Evolutionary conservation across 2,113 vertebrate species (phyloP), one percentile per base, ranked within the genome.

Genomic region (Podocnemis expansa): DNA sequence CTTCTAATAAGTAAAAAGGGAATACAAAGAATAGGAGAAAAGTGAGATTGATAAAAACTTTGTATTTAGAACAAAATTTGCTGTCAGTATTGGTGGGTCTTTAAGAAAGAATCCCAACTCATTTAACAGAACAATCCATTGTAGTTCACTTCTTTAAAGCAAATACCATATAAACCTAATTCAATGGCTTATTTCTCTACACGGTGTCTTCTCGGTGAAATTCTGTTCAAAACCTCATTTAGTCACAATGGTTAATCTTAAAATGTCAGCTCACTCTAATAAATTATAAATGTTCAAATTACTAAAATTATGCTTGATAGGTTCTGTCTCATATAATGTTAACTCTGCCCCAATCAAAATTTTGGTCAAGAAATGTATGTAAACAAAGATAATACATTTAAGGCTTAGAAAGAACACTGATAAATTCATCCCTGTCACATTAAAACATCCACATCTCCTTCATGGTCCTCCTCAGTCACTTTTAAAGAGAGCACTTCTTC

Each of bases 401-500:
- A 98, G 98, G 98, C 98, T 97, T 98, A 98, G 98, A 98, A 98
- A 99, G 98, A 99, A 98, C 97, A 98, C 98, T 97, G 98, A 99
- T 93, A 88, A 95, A 95, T 98, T 98, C 98, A 98, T 97, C 97
- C 98, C 93, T 96, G 98, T 99, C 99, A 99, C 99, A 99, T 99
- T 96, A 99, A 97, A 97, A 99, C 98, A 96, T 99, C 99, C 86
- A 99, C 98, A 96, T 99, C 99, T 82, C 98, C 99, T 79, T 97
- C 97, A 24, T 98, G 99, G 94, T 99, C 99, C 93, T 99, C 99
- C 98, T 99, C 99, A 12, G 99, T 99, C 93, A 99, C 99, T 96
- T 98, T 99, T 93, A 99, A 97, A 55, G 99, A 99, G 56, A 99
- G 98, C 88, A 99, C 99, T 98, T 99, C 99, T 97, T 99, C 99